Evolutionary conservation across 2,888 invertebrate genomes (phyloP).

Genomic region (Drosophila diplacantha): DNA sequence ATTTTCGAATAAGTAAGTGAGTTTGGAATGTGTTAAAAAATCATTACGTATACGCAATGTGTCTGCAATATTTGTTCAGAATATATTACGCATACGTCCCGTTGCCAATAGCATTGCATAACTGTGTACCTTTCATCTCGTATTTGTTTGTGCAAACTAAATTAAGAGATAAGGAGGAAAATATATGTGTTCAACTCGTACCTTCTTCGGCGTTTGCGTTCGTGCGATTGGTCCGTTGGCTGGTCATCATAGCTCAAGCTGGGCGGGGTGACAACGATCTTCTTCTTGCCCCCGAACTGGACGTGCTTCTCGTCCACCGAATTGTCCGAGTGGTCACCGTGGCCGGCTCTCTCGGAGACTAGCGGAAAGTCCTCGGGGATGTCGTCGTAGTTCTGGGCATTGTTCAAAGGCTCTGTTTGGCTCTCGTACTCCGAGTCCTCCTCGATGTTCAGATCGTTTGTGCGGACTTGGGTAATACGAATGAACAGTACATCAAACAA

Average conservation of each 20-base stretch:
- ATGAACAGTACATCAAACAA: too few relatives aligned
- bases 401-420: constrained; percentile 72
- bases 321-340: constrained; percentile 77
- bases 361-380: constrained; percentile 78
- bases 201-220: constrained; percentile 79
- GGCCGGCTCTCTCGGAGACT: constrained; percentile 78
- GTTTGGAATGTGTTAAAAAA: fast-evolving
- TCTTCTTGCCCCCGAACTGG: constrained; percentile 78
- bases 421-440: constrained; percentile 76
- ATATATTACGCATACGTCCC: constrained; percentile 18
- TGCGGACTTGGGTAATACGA: constrained; percentile 76
- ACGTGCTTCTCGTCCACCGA: constrained; percentile 79
- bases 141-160: not conserved
- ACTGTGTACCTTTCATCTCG: not conserved
- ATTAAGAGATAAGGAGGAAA: not conserved
- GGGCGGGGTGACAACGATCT: constrained; percentile 76
- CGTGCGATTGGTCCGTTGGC: constrained; percentile 77
- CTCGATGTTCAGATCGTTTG: constrained; percentile 75
- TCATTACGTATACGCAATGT: constrained; percentile 2
- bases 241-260: constrained; percentile 75
- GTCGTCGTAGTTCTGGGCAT: constrained; percentile 76
- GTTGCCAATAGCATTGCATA: constrained; percentile 8
- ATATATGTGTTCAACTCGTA: constrained; percentile 38
- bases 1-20: not conserved
- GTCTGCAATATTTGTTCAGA: too few relatives aligned